phyloP scores from a whole-genome alignment of 2,888 invertebrate genomes.

The Steinernema carpocapsae region DNA sequence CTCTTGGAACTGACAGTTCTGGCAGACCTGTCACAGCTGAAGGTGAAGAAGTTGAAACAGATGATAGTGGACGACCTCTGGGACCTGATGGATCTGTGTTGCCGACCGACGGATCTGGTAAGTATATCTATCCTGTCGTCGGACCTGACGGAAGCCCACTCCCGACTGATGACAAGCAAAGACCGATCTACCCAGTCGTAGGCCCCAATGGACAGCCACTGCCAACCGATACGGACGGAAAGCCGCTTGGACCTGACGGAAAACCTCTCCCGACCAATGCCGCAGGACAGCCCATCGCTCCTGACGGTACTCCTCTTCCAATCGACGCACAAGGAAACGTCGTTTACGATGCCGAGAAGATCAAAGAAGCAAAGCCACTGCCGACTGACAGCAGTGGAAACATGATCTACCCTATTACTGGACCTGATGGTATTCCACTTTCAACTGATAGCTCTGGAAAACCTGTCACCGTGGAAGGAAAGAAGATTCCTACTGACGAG shows the following conservation, averaged over 20 bases:
- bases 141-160: slow-evolving; percentile 48
- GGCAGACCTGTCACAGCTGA: slow-evolving; percentile 40
- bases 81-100: slow-evolving; percentile 51
- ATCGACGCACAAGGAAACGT: slow-evolving; percentile 41
- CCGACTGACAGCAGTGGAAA: slow-evolving; percentile 50
- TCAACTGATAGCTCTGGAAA: slow-evolving; percentile 44
- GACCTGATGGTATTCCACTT: slow-evolving; percentile 40
- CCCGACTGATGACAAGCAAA: slow-evolving; percentile 37
- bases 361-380: slow-evolving; percentile 32
- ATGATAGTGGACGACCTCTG: slow-evolving; percentile 44
- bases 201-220: slow-evolving; percentile 36
- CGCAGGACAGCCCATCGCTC: slow-evolving; percentile 33
- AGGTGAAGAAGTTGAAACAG: slow-evolving; percentile 40
- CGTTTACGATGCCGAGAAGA: background rate
- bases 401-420: slow-evolving; percentile 43
- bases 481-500: slow-evolving; percentile 44
- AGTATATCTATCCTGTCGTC: slow-evolving; percentile 49
- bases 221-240: slow-evolving; percentile 46
- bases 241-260: slow-evolving; percentile 44
- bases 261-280: slow-evolving; percentile 20
- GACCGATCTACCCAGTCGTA: slow-evolving; percentile 30
- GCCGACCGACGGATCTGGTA: slow-evolving; percentile 39
- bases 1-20: slow-evolving; percentile 41
- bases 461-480: slow-evolving; percentile 38
- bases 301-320: slow-evolving; percentile 48